Percentiles rank a stretch among this genome's conserved stretches.
Evolutionary conservation across 2,888 invertebrate genomes (phyloP).

Genomic region (Pharmacophagus antenor): DNA sequence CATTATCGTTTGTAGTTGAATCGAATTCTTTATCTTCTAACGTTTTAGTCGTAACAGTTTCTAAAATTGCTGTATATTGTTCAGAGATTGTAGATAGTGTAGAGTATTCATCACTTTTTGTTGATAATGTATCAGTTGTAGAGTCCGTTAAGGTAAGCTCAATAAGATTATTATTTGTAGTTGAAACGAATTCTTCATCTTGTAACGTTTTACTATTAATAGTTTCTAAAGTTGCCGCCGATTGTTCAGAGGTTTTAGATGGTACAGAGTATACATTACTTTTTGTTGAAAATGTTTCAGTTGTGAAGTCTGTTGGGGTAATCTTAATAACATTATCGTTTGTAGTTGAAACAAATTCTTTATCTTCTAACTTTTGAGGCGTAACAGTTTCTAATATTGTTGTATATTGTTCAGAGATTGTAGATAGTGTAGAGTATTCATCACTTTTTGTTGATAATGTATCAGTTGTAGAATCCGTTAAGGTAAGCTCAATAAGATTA

Average conservation of each 20-base stretch:
- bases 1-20: constrained; percentile 2
- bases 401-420: too few species aligned
- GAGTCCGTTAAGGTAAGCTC: not conserved
- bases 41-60: constrained; percentile 18
- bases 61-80: too few species aligned
- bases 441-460: not conserved
- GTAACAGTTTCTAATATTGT: constrained; percentile 1
- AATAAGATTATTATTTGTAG: not conserved
- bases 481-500: not conserved
- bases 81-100: constrained; percentile 3
- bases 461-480: not conserved
- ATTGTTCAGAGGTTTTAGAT: too few species aligned
- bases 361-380: constrained; percentile 25
- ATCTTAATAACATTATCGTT: not conserved
- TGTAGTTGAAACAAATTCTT: constrained; percentile 10
- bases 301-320: not conserved
- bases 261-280: not conserved
- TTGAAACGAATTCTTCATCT: too few species aligned
- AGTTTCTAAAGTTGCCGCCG: not conserved
- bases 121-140: not conserved
- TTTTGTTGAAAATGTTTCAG: not conserved
- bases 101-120: not conserved
- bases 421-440: not conserved
- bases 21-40: constrained; percentile 20
- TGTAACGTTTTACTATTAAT: constrained; percentile 20